Evolutionary conservation across 2,113 vertebrate genomes (phyloP).

Genomic region (Apodemus sylvaticus): DNA sequence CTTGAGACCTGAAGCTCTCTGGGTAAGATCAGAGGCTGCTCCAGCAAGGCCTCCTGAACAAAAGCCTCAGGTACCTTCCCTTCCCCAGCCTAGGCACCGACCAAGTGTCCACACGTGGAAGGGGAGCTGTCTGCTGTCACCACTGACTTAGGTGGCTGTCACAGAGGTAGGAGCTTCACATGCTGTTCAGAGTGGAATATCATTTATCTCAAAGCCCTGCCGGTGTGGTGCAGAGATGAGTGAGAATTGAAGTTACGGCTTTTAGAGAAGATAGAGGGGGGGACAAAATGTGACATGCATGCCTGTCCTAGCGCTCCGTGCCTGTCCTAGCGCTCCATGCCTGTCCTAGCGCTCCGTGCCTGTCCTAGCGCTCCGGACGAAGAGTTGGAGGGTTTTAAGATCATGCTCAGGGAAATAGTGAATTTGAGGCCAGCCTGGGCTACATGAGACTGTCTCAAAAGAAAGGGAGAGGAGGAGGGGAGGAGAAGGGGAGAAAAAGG

Average conservation of each 20-base stretch:
- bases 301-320: background rate
- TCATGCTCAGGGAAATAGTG: background rate
- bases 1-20: background rate
- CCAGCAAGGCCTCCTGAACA: background rate
- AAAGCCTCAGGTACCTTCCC: no score
- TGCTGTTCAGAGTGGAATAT: background rate
- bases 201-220: no score
- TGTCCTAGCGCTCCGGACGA: background rate
- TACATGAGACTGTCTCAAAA: background rate
- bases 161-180: background rate
- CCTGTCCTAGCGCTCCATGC: background rate
- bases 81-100: no score
- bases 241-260: background rate
- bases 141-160: no score
- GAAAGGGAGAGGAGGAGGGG: background rate
- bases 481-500: background rate
- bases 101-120: background rate
- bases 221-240: background rate
- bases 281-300: accelerated
- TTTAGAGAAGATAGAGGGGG: background rate
- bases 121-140: background rate
- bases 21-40: background rate
- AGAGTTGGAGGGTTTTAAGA: background rate
- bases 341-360: background rate
- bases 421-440: background rate